Conservation (phyloP, 2,113 vertebrate species). For the Paradoxurus hermaphroditus region DNA sequence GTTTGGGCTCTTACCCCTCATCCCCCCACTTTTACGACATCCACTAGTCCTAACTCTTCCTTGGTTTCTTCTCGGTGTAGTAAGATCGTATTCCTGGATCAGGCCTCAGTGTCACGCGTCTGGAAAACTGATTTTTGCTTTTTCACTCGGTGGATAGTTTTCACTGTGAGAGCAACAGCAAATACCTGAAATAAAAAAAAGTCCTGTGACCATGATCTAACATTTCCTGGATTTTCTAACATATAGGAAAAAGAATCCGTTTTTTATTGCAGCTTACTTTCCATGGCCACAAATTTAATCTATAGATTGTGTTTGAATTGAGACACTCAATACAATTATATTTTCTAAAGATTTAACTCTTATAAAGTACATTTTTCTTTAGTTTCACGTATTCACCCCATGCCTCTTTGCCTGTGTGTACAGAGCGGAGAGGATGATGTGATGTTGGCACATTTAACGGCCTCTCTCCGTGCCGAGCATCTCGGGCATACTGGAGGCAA, state of each 20-base stretch:
- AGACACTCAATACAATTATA: neutral
- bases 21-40: neutral
- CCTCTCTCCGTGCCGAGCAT: neutral
- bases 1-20: neutral
- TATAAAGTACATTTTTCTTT: neutral
- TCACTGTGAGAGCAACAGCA: neutral
- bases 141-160: neutral
- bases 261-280: neutral
- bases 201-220: neutral
- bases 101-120: constrained; percentile 15
- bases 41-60: neutral
- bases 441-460: neutral
- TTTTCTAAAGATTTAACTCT: neutral
- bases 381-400: neutral
- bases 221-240: neutral
- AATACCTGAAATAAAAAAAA: neutral
- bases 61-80: neutral
- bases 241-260: neutral
- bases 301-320: neutral
- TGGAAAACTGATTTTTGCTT: neutral
- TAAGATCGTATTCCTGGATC: constrained; percentile 17
- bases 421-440: neutral
- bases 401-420: neutral
- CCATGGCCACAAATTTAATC: neutral
- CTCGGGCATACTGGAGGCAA: neutral